Conservation (phyloP, 2,113 vertebrate species). For the Agapornis roseicollis region DNA sequence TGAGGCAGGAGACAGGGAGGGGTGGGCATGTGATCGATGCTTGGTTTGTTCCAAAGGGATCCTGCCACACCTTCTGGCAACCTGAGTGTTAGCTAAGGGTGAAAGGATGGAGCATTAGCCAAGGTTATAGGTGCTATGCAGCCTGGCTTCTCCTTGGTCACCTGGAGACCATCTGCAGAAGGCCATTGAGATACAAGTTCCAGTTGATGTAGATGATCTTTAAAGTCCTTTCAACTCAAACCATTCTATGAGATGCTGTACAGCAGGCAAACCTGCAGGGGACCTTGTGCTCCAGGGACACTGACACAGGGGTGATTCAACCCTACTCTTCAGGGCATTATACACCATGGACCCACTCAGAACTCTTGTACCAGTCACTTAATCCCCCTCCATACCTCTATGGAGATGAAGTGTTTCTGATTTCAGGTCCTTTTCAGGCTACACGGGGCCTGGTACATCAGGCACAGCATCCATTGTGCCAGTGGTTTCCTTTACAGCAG, state of each 20-base stretch:
- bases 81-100: not conserved
- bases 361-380: fast-evolving
- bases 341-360: not conserved
- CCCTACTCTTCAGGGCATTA: no score
- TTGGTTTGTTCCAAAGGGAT: slow-evolving; percentile 11
- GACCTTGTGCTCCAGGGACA: not conserved
- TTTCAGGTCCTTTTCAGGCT: not conserved
- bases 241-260: not conserved
- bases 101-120: not conserved
- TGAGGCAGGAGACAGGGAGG: slow-evolving; percentile 34
- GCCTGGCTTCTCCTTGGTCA: not conserved
- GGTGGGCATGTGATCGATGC: slow-evolving; percentile 9
- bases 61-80: not conserved
- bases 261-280: not conserved
- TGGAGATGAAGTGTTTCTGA: not conserved
- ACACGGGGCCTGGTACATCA: not conserved
- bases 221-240: not conserved
- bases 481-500: not conserved
- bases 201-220: not conserved
- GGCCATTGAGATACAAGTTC: not conserved
- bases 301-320: not conserved
- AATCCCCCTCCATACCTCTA: fast-evolving
- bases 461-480: not conserved
- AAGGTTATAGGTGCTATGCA: not conserved
- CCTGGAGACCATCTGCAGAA: not conserved